Evolutionary conservation across 2,888 invertebrate genomes (phyloP).

Genomic region (Cremastinae sp.): DNA sequence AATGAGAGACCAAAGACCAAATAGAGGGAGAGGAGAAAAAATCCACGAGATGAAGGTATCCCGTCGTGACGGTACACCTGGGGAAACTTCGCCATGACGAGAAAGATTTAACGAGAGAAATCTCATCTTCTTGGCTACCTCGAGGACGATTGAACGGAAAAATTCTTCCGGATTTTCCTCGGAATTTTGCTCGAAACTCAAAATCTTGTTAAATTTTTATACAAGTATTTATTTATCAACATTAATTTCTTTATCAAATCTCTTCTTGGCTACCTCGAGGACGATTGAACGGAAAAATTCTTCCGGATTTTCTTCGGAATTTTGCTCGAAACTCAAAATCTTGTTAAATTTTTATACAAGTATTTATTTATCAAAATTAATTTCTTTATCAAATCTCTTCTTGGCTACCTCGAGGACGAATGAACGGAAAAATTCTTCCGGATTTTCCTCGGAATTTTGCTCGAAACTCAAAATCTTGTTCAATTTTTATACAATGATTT

Average conservation of each 20-base stretch:
- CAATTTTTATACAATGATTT: too few species aligned
- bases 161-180: constrained; percentile 69
- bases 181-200: too few species aligned
- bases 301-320: constrained; percentile 65
- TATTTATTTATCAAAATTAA: too few species aligned
- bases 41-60: constrained; percentile 63
- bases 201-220: too few species aligned
- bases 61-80: constrained; percentile 68
- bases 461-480: too few species aligned
- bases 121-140: constrained; percentile 32
- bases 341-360: too few species aligned
- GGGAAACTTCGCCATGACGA: constrained; percentile 52
- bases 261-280: constrained; percentile 20
- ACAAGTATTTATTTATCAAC: too few species aligned
- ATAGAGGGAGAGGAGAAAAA: constrained; percentile 1
- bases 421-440: constrained; percentile 67
- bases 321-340: too few species aligned
- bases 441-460: constrained; percentile 59
- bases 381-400: too few species aligned
- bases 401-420: constrained; percentile 22
- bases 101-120: constrained; percentile 46
- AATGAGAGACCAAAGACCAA: constrained; percentile 22
- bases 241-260: too few species aligned
- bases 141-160: constrained; percentile 51
- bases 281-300: constrained; percentile 63